These are phyloP conservation scores for Dipodomys spectabilis DNA, from an alignment of 2,113 vertebrate species.

Conservation along the genomic window DNA sequence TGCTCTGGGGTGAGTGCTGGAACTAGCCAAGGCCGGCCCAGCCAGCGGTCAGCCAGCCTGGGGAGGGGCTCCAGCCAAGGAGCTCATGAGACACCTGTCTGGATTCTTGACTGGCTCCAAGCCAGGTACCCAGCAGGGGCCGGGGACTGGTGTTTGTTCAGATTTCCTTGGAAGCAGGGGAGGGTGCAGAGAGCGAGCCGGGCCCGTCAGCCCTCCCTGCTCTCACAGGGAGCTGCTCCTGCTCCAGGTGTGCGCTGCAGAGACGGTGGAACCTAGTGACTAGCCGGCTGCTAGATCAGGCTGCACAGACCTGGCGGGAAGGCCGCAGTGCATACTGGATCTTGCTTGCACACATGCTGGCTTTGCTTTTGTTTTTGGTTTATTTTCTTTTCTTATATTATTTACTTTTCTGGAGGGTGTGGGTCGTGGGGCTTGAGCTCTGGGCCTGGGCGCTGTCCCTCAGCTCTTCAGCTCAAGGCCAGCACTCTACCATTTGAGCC, in stretches of 20 bases:
- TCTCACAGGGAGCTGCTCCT: neutral
- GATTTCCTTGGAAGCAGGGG: neutral
- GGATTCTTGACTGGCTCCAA: neutral
- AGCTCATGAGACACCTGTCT: neutral
- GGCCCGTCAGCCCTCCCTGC: neutral
- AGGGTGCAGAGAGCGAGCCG: neutral
- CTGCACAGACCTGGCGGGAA: neutral
- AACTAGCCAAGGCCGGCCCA: neutral
- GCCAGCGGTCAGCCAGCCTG: neutral
- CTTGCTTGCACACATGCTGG: neutral
- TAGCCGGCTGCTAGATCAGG: neutral
- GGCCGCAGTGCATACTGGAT: neutral
- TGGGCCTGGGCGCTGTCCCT: no score
- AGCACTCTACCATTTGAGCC: no score
- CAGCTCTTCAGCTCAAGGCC: no score
- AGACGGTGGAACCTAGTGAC: neutral
- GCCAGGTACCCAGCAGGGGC: neutral
- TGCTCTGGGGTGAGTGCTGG: neutral
- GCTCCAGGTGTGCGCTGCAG: neutral
- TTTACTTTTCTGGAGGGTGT: no score
- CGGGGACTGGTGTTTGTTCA: neutral
- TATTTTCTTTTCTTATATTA: no score
- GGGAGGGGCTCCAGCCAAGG: neutral
- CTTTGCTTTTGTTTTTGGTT: no score
- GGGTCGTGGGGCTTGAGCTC: no score